Percentiles rank a stretch among this genome's conserved stretches.
Evolutionary conservation across 1,140 invertebrate genomes (phyloP).

Genomic region (Lamellibrachia luymesi): DNA sequence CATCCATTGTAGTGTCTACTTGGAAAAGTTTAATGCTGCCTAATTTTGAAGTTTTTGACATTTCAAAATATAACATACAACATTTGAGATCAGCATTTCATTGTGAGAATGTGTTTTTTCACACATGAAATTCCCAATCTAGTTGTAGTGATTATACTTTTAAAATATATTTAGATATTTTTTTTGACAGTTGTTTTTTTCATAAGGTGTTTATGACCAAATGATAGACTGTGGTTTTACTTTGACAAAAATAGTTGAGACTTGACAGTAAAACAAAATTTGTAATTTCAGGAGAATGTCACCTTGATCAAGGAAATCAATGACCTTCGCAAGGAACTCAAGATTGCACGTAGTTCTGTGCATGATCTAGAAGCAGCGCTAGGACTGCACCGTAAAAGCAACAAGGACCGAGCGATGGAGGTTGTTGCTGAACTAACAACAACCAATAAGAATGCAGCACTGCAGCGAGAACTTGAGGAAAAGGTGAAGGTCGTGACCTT

Average conservation of each 20-base stretch:
- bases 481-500: constrained; percentile 54
- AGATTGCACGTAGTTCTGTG: constrained; percentile 64
- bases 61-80: too few relatives aligned
- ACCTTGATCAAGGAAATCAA: constrained; percentile 74
- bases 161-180: neutral
- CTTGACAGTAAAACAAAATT: constrained; percentile 17
- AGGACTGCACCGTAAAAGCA: constrained; percentile 60
- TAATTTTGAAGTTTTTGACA: neutral
- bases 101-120: neutral
- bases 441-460: constrained; percentile 63
- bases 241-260: neutral
- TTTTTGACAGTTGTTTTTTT: neutral
- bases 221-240: neutral
- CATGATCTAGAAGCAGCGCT: constrained; percentile 71
- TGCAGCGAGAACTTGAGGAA: constrained; percentile 65
- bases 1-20: neutral
- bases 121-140: neutral
- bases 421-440: constrained; percentile 64
- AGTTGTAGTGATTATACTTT: neutral
- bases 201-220: neutral
- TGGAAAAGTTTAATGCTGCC: neutral
- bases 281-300: constrained; percentile 70
- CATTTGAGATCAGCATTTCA: too few relatives aligned
- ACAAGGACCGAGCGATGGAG: constrained; percentile 60
- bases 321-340: constrained; percentile 68